Evolutionary conservation across 2,113 vertebrate species (phyloP).

Genomic region (Pedetes capensis): DNA sequence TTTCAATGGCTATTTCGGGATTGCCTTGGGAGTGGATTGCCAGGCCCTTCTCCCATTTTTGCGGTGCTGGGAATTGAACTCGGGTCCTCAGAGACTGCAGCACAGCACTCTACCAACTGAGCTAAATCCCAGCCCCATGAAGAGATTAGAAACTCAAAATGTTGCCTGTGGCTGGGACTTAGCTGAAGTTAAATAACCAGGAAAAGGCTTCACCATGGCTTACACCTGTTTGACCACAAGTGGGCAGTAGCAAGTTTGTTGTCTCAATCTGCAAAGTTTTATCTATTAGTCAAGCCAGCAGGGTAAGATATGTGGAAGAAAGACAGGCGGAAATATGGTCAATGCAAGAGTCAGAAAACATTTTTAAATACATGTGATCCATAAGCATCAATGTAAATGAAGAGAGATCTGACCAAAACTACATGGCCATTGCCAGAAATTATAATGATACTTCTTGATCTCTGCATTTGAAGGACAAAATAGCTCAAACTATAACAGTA

Average conservation of each 20-base stretch:
- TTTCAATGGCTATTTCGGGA: no score
- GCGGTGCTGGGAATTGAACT: no score
- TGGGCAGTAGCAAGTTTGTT: background rate
- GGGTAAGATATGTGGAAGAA: background rate
- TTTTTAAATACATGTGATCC: background rate
- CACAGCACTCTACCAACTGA: no score
- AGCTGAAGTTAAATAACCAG: background rate
- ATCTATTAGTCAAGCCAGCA: background rate
- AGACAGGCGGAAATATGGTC: background rate
- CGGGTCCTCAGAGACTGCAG: no score
- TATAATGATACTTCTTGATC: background rate
- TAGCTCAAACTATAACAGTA: background rate
- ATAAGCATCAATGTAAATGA: background rate
- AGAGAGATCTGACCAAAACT: background rate
- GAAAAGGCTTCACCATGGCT: background rate
- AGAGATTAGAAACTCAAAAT: background rate
- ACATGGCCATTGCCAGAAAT: background rate
- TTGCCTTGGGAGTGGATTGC: no score
- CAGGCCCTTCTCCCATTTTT: no score
- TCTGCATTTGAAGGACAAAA: background rate
- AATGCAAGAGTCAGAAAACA: background rate
- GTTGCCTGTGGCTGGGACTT: background rate
- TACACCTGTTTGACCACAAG: background rate
- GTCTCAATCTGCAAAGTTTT: background rate
- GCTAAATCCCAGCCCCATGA: no score